Evolutionary conservation across 2,113 vertebrate genomes (phyloP).

Genomic region (Cheirogaleus medius): DNA sequence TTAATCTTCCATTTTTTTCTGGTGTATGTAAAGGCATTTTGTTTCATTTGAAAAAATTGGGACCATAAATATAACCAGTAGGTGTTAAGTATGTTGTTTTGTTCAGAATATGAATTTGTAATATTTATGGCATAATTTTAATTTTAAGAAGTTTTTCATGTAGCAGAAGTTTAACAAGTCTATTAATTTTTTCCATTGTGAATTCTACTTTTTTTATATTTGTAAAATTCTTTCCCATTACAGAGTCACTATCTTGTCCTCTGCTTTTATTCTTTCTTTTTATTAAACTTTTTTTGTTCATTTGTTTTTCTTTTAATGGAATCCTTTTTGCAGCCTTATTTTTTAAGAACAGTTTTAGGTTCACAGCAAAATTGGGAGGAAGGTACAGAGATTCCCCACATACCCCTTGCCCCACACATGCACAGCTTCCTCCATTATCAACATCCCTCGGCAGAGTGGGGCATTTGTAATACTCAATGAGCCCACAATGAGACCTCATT

Average conservation of each 20-base stretch:
- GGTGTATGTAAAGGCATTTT: background rate
- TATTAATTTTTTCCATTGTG: background rate
- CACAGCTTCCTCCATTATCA: background rate
- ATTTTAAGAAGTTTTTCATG: conserved; percentile 11
- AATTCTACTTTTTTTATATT: conserved; percentile 16
- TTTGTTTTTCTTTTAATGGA: too few species aligned
- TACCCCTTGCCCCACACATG: background rate
- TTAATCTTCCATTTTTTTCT: background rate
- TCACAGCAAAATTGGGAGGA: too few species aligned
- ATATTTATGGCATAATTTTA: background rate
- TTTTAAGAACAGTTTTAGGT: background rate
- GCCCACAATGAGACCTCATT: background rate
- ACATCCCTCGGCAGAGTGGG: background rate
- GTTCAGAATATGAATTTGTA: background rate
- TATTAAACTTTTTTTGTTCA: background rate
- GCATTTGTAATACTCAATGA: background rate
- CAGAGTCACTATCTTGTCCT: background rate
- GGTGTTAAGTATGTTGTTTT: background rate
- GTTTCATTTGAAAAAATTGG: conserved; percentile 9
- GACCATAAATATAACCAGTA: background rate
- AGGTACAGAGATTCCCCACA: background rate
- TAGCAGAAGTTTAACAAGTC: background rate
- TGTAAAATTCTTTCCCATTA: background rate
- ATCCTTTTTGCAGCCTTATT: too few species aligned
- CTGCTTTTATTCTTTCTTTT: background rate